Evolutionary conservation across 2,113 vertebrate genomes (phyloP).

Genomic region (Mystacornis crossleyi): DNA sequence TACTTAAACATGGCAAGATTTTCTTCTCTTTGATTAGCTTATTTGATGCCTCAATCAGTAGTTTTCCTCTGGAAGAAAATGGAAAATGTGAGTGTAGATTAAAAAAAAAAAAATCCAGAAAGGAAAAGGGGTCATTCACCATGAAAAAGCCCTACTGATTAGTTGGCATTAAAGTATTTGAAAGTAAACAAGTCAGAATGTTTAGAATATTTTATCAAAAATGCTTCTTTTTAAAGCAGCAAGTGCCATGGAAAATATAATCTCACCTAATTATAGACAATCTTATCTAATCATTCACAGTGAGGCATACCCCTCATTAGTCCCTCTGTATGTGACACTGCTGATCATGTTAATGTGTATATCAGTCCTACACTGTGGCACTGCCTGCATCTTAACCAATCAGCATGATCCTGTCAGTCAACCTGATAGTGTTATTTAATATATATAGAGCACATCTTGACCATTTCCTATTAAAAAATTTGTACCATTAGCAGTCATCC

Average conservation of each 20-base stretch:
- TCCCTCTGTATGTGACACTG: background rate
- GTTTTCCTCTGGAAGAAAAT: background rate
- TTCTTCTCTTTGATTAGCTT: background rate
- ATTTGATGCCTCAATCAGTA: background rate
- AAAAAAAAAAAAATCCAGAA: background rate
- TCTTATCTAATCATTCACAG: background rate
- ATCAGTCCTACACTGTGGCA: background rate
- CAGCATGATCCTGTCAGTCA: background rate
- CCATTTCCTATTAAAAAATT: background rate
- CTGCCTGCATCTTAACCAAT: background rate
- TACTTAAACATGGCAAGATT: background rate
- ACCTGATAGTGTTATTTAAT: background rate
- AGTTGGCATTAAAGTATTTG: background rate
- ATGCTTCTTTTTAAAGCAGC: background rate
- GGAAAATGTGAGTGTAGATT: background rate
- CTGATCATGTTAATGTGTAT: background rate
- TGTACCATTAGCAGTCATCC: background rate
- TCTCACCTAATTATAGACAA: background rate
- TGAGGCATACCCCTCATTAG: background rate
- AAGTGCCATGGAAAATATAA: background rate
- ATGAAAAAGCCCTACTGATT: background rate
- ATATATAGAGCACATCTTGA: background rate
- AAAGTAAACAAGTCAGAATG: background rate
- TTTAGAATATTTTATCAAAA: background rate
- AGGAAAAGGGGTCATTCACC: background rate